phyloP scores from a whole-genome alignment of 2,888 invertebrate species.

The Pogonocherus hispidulus region DNA sequence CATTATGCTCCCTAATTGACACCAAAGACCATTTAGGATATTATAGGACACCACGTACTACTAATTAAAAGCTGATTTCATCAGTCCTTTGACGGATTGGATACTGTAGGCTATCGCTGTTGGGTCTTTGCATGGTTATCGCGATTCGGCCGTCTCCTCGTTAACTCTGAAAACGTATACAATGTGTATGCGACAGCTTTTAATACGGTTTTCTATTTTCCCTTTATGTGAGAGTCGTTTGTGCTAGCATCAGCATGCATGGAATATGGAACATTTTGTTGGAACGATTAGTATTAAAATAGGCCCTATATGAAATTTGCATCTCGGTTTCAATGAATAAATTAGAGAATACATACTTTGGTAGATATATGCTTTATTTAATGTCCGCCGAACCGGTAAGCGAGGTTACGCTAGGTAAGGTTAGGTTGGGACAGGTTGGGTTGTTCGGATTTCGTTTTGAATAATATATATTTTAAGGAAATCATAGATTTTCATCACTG shows the following conservation, averaged over 20 bases:
- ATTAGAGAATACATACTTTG: neutral
- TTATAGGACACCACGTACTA: slow-evolving; percentile 17
- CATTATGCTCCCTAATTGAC: slow-evolving; percentile 21
- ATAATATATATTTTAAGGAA: too few species aligned
- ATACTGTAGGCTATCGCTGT: neutral
- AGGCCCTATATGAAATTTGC: neutral
- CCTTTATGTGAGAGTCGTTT: neutral
- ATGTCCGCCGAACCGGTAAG: too few species aligned
- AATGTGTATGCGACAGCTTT: neutral
- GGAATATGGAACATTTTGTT: neutral
- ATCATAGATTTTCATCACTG: too few species aligned
- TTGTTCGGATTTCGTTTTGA: too few species aligned
- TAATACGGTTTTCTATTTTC: neutral
- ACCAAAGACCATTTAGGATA: slow-evolving; percentile 23
- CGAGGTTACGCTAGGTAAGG: too few species aligned
- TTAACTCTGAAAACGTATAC: neutral
- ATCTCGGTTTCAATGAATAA: neutral
- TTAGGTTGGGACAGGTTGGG: too few species aligned
- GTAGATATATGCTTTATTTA: too few species aligned
- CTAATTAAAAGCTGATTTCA: slow-evolving; percentile 32
- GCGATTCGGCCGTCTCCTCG: neutral
- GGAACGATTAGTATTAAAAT: neutral
- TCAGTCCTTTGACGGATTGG: slow-evolving; percentile 24
- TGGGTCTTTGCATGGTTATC: slow-evolving; percentile 7
- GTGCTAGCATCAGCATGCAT: neutral